Percentiles rank a stretch among this genome's conserved stretches.
phyloP scores from a whole-genome alignment of 2,888 invertebrate species.

The Eubasilissa splendida region DNA sequence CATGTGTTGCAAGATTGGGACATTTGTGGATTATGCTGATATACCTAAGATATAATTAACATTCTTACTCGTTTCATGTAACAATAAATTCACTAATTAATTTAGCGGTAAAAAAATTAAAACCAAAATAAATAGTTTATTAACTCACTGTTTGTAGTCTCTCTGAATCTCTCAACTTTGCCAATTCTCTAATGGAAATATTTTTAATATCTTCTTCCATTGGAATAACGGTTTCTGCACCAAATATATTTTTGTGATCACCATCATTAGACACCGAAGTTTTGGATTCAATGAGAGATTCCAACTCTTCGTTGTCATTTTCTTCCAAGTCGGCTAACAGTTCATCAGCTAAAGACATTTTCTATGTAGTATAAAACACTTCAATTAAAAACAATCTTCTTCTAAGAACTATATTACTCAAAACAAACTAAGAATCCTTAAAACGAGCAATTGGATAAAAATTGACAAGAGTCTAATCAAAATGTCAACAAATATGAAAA shows the following conservation, averaged over 20 bases:
- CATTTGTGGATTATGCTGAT: background rate
- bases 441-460: background rate
- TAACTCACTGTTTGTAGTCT: constrained; percentile 68
- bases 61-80: no score
- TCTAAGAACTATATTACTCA: background rate
- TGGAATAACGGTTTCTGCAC: constrained; percentile 66
- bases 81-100: no score
- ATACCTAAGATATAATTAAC: background rate
- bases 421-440: background rate
- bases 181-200: constrained; percentile 88
- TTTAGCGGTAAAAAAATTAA: no score
- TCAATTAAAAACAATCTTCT: background rate
- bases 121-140: background rate
- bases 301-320: constrained; percentile 82
- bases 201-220: constrained; percentile 78
- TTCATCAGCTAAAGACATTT: constrained; percentile 98
- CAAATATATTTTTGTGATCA: constrained; percentile 62
- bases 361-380: constrained; percentile 50
- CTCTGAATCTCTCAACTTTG: constrained; percentile 89
- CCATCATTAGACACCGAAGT: constrained; percentile 65
- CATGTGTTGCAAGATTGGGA: no score
- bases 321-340: constrained; percentile 97
- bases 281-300: constrained; percentile 73
- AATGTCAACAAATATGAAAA: constrained; percentile 6
- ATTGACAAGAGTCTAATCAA: background rate